A percentile compares a stretch with the other conserved stretches of the same genome.
These are phyloP conservation scores for Chaetops frenatus DNA, from an alignment of 2,113 vertebrate genomes.

Conservation along the genomic window DNA sequence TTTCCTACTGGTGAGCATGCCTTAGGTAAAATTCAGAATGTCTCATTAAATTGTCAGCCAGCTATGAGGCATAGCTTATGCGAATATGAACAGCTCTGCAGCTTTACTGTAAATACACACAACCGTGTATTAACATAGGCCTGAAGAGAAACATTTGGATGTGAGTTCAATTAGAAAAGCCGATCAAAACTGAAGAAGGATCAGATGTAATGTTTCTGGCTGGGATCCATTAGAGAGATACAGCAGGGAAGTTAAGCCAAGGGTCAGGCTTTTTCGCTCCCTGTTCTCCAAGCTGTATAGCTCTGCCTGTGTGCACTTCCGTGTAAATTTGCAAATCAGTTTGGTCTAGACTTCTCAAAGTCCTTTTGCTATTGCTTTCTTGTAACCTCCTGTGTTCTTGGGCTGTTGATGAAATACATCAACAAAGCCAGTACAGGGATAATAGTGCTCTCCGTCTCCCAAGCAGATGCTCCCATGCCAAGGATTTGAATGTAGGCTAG, in stretches of 20 bases:
- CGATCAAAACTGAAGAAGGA: background rate
- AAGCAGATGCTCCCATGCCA: background rate
- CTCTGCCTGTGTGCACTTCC: background rate
- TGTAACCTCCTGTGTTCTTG: background rate
- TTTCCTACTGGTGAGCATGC: slow-evolving; percentile 74
- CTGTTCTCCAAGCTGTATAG: background rate
- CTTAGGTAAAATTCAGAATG: slow-evolving; percentile 73
- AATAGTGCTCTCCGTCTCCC: background rate
- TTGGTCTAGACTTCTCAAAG: background rate
- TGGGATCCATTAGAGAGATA: background rate
- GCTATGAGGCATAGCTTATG: slow-evolving; percentile 65
- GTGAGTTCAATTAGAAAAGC: background rate
- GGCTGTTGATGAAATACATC: background rate
- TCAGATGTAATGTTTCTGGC: slow-evolving; percentile 1
- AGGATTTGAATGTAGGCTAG: background rate
- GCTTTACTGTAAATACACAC: slow-evolving; percentile 30
- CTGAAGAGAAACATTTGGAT: slow-evolving; percentile 2
- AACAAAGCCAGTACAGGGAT: background rate
- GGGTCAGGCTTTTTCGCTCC: background rate
- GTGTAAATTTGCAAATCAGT: background rate
- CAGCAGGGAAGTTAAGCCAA: background rate
- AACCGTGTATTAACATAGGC: background rate
- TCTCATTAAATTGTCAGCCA: slow-evolving; percentile 77
- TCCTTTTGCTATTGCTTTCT: background rate
- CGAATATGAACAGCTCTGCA: slow-evolving; percentile 42